Evolutionary conservation across 1,140 invertebrate genomes (phyloP), one percentile per base, ranked within the genome.

Genomic region (Cepaea nemoralis): DNA sequence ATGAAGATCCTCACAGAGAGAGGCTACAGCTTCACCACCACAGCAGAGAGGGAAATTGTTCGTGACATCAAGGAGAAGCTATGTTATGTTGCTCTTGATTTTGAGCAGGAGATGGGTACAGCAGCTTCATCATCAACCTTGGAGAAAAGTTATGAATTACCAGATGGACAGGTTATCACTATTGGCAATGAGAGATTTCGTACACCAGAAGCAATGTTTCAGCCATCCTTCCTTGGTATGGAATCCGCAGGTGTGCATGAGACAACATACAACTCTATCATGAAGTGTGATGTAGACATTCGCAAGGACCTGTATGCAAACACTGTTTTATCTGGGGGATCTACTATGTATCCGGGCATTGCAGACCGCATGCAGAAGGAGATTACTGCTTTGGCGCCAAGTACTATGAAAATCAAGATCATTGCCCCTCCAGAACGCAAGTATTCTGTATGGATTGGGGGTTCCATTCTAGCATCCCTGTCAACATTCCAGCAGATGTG

Each of bases 1-100:
- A 39, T 42, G 71, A 74, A 45, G 42, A 74, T 74, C 95, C 97
- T 88, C 97, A 98, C 92, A 93, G 98, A 74, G 42, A 74, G 71
- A 48, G 97, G 97, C 86, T 98, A 98, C 94, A 96, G 95, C 27
- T 98, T 98, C 94, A 98, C 96, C 88, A 98, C 97, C 86, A 97
- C 92, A 33, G 84, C 86, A 37, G 88, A 88, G 55, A 73, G 86
- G 82, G 87, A 89, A 84, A 88, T 88, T 2, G 69, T 70, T n/a
- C 69, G 69, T 6, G 69, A 70, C 69, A 70, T 70, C 16, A 70
- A 70, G 40, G 69, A 70, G 35, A 70, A 70, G 24, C 69, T 70
- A n/a, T 70, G 69, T 22, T 70, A 70, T 70, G 69, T 70, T n/a
- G 69, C 69, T 37, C 69, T 70, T 70, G 69, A 70, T 19, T 70